Evolutionary conservation across 2,888 invertebrate species (phyloP).

Genomic region (Archaeoteleia sp.): DNA sequence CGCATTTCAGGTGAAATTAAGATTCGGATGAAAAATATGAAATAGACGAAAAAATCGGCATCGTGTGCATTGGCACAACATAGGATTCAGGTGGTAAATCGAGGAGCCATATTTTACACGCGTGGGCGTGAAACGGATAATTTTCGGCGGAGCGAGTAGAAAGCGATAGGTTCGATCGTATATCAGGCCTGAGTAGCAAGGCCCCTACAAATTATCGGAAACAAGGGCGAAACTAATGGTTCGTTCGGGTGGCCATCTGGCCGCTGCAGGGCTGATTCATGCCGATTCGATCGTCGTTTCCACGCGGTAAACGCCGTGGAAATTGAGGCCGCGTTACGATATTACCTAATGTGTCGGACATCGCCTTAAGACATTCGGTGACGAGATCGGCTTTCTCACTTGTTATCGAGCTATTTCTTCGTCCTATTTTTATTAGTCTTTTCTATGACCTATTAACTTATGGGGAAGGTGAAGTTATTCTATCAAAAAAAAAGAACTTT

Average conservation of each 20-base stretch:
- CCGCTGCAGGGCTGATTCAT: conserved; percentile 67
- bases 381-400: conserved; percentile 29
- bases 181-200: conserved; percentile 65
- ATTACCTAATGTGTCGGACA: conserved; percentile 46
- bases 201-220: conserved; percentile 72
- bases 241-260: conserved; percentile 65
- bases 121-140: conserved; percentile 72
- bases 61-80: no score
- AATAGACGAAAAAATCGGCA: no score
- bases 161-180: conserved; percentile 67
- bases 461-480: no score
- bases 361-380: conserved; percentile 38
- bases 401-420: conserved; percentile 11
- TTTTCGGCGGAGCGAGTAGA: conserved; percentile 64
- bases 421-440: no score
- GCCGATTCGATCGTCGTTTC: conserved; percentile 62
- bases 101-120: conserved; percentile 64
- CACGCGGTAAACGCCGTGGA: conserved; percentile 61
- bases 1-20: no score
- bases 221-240: conserved; percentile 69
- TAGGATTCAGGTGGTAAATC: conserved; percentile 43
- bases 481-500: no score
- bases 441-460: no score
- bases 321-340: conserved; percentile 56
- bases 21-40: no score